A percentile compares a stretch with the other conserved stretches of the same genome.
Evolutionary conservation across 2,888 invertebrate genomes (phyloP).

Genomic region (Ormyrus rosae): DNA sequence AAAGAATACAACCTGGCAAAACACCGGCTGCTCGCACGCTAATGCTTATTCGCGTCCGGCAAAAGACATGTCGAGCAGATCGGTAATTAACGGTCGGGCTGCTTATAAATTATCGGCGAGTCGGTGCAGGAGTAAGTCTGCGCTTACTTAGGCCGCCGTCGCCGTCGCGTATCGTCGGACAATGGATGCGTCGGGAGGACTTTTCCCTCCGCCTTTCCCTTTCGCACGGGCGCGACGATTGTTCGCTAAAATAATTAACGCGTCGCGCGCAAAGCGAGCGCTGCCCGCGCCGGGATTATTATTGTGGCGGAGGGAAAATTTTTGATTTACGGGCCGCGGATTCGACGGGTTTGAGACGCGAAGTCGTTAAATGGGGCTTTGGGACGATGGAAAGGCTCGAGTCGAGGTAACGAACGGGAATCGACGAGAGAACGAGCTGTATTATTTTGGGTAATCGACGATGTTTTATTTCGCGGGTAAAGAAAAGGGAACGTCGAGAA

Average conservation of each 20-base stretch:
- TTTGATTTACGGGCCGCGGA: too few relatives aligned
- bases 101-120: slow-evolving; percentile 49
- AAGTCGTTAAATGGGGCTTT: too few relatives aligned
- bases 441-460: too few relatives aligned
- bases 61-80: background rate
- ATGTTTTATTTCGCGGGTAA: too few relatives aligned
- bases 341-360: background rate
- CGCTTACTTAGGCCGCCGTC: slow-evolving; percentile 1
- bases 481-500: too few relatives aligned
- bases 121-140: background rate
- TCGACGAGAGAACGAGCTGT: too few relatives aligned
- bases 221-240: slow-evolving; percentile 37
- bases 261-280: background rate
- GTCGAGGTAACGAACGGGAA: too few relatives aligned
- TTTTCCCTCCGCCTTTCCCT: slow-evolving; percentile 13
- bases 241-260: slow-evolving; percentile 41
- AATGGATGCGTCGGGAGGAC: slow-evolving; percentile 27
- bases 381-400: too few relatives aligned
- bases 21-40: background rate
- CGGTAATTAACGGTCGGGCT: slow-evolving; percentile 49
- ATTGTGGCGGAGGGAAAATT: background rate
- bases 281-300: too few relatives aligned
- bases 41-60: background rate
- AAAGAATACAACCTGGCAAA: too few relatives aligned
- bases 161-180: slow-evolving; percentile 20